A percentile compares a stretch with the other conserved stretches of the same genome.
Conservation (phyloP, 2,113 vertebrate genomes). For the Australoheros scitulus region DNA sequence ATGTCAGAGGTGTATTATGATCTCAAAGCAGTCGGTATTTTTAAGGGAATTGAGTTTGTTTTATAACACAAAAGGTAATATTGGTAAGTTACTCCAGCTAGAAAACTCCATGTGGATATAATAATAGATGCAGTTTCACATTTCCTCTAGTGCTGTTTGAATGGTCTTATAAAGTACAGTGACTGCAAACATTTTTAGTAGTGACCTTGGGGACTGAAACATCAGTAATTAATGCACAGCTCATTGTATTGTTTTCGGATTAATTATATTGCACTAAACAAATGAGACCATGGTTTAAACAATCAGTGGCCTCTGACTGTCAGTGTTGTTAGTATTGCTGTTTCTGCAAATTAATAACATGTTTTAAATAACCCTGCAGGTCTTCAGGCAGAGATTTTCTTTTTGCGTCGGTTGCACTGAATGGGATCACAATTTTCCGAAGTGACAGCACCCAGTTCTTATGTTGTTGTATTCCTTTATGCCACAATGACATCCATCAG, state of each 20-base stretch:
- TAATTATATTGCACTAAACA: constrained; percentile 5
- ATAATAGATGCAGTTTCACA: not conserved
- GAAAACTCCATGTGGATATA: not conserved
- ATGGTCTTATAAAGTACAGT: not conserved
- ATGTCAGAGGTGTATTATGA: constrained; percentile 41
- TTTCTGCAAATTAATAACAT: not conserved
- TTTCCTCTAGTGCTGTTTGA: not conserved
- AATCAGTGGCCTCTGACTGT: not conserved
- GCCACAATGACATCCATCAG: not conserved
- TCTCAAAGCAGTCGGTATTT: constrained; percentile 23
- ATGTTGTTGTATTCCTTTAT: not conserved
- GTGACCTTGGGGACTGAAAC: not conserved
- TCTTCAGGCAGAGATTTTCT: not conserved
- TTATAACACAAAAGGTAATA: not conserved
- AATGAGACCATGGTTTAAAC: not conserved
- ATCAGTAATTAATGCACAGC: not conserved
- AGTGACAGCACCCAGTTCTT: not conserved
- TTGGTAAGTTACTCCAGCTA: constrained; percentile 1
- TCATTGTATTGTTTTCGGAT: not conserved
- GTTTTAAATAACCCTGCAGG: not conserved
- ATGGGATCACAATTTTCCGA: constrained; percentile 1
- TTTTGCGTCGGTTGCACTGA: not conserved
- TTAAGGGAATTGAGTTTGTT: constrained; percentile 21
- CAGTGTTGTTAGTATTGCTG: not conserved
- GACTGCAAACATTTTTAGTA: not conserved